Percentiles rank a stretch among this genome's conserved stretches.
These are phyloP conservation scores for Uromys caudimaculatus DNA, from an alignment of 2,797 vertebrate genomes.

Conservation along the genomic window DNA sequence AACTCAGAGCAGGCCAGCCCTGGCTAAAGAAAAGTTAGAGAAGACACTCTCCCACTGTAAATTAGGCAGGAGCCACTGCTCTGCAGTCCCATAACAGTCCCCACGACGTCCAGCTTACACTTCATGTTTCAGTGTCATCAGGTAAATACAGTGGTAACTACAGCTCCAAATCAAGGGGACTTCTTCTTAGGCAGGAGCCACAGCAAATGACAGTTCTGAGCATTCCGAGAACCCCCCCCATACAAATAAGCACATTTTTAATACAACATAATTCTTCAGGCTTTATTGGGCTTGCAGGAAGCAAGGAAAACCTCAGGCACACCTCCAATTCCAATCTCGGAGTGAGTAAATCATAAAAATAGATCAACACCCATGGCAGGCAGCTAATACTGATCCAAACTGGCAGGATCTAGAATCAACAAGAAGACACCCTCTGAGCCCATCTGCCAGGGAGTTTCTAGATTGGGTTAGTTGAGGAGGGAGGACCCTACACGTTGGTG, in stretches of 20 bases:
- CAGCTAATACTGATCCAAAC: not conserved
- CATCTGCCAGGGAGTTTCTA: not conserved
- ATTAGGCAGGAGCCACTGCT: not conserved
- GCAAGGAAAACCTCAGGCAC: slow-evolving; percentile 21
- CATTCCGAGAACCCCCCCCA: not conserved
- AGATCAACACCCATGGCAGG: not conserved
- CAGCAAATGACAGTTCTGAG: not conserved
- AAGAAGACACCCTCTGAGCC: not conserved
- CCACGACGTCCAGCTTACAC: not conserved
- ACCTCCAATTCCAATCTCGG: not conserved
- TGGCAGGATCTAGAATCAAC: not conserved
- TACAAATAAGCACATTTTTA: not conserved
- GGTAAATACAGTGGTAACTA: not conserved
- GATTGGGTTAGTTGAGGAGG: not conserved
- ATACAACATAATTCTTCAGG: not conserved
- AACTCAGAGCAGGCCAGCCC: not conserved
- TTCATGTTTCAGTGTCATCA: slow-evolving; percentile 23
- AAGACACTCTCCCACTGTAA: not conserved
- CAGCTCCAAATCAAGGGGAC: not conserved
- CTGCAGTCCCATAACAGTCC: not conserved
- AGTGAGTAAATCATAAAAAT: slow-evolving; percentile 1
- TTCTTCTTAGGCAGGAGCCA: not conserved
- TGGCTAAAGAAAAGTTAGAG: not conserved
- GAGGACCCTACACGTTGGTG: not conserved
- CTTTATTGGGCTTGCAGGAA: not conserved